These are phyloP conservation scores for Charaxes varanes DNA, from an alignment of 1,140 invertebrate species.

Conservation along the genomic window DNA sequence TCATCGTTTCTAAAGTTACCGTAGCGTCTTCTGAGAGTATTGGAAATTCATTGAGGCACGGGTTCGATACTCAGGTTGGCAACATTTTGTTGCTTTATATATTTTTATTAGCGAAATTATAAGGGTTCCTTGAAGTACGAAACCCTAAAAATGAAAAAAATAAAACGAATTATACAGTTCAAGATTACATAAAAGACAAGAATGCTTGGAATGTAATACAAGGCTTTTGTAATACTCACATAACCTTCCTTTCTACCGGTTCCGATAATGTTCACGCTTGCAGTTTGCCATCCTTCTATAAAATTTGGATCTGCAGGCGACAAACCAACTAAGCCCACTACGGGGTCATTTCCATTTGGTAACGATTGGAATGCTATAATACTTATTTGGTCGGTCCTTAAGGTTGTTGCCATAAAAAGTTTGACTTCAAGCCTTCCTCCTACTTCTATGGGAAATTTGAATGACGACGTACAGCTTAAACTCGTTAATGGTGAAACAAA, in stretches of 20 bases:
- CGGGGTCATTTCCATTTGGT: slow-evolving; percentile 1
- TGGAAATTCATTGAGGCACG: too few species aligned
- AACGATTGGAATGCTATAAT: slow-evolving; percentile 19
- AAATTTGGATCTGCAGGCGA: not conserved
- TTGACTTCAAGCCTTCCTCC: slow-evolving; percentile 26
- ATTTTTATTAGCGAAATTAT: too few species aligned
- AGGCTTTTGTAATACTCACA: slow-evolving; percentile 25
- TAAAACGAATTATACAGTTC: too few species aligned
- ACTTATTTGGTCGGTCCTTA: slow-evolving; percentile 17
- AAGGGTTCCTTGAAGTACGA: too few species aligned
- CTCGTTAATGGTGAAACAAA: slow-evolving; percentile 20
- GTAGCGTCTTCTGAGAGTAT: too few species aligned
- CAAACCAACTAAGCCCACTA: not conserved
- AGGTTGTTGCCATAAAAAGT: slow-evolving; percentile 15
- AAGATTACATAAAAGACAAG: too few species aligned
- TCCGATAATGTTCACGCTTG: not conserved
- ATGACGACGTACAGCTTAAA: slow-evolving; percentile 27
- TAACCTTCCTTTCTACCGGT: slow-evolving; percentile 9
- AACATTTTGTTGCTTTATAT: too few species aligned
- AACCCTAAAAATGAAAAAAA: too few species aligned
- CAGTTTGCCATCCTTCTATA: slow-evolving; percentile 1
- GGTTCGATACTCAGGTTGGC: too few species aligned
- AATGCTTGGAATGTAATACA: too few species aligned
- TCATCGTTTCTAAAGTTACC: too few species aligned
- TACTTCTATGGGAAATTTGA: slow-evolving; percentile 18